Percentiles rank a stretch among this genome's conserved stretches.
phyloP scores from a whole-genome alignment of 2,797 vertebrate genomes.

The Pitangus sulphuratus region DNA sequence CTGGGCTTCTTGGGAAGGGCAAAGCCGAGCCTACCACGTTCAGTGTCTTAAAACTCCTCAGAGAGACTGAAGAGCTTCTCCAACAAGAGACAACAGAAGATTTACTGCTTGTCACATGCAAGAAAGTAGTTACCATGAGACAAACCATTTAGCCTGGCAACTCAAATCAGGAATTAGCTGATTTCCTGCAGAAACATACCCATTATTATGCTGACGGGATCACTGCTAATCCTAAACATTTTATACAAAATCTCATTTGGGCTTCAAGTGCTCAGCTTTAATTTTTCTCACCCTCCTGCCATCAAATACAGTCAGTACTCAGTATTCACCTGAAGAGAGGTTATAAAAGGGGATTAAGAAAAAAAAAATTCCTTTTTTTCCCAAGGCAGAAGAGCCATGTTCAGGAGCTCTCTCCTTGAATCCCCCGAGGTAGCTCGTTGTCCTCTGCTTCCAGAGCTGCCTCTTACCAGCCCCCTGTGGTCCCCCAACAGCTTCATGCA shows the following conservation, averaged over 20 bases:
- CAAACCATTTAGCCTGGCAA: not conserved
- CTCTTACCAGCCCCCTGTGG: not conserved
- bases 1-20: not conserved
- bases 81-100: not conserved
- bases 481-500: not conserved
- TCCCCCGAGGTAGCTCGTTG: rapidly evolving
- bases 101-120: rapidly evolving
- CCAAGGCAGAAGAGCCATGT: not conserved
- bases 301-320: not conserved
- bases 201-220: not conserved
- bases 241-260: not conserved
- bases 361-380: not conserved
- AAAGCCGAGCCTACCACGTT: not conserved
- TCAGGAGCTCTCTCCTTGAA: not conserved
- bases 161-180: not conserved
- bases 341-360: not conserved
- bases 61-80: not conserved
- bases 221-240: not conserved
- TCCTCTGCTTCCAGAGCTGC: not conserved
- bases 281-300: not conserved
- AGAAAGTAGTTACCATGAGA: not conserved
- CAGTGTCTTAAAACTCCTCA: not conserved
- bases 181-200: not conserved
- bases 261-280: not conserved
- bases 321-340: not conserved